Percentiles rank a stretch among this genome's conserved stretches.
Conservation (phyloP, 1,140 invertebrate genomes). For the Papilio dardanus region DNA sequence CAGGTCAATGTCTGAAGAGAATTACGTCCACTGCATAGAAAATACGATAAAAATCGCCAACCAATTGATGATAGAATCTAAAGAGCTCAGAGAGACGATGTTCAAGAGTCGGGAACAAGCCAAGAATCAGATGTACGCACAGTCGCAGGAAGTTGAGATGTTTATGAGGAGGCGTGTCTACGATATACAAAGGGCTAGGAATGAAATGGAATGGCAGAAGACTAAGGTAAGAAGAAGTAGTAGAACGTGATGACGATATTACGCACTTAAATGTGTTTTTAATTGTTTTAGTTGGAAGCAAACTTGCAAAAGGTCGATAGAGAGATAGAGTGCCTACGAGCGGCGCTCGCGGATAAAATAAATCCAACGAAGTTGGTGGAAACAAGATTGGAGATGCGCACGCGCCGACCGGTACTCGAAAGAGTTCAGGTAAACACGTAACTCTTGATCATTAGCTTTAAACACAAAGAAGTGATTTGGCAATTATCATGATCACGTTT, state of each 20-base stretch:
- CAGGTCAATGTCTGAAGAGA: constrained; percentile 87
- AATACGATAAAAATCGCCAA: constrained; percentile 90
- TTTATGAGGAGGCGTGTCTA: constrained; percentile 91
- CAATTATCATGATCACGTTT: background rate
- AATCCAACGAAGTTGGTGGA: constrained; percentile 89
- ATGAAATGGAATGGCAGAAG: constrained; percentile 95
- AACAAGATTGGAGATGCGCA: constrained; percentile 88
- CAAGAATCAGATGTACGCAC: constrained; percentile 90
- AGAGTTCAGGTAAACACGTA: constrained; percentile 66
- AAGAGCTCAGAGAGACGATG: constrained; percentile 89
- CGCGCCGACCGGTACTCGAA: constrained; percentile 80
- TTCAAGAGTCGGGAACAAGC: constrained; percentile 89
- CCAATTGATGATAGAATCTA: constrained; percentile 89
- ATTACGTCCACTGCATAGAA: constrained; percentile 91
- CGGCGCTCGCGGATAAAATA: constrained; percentile 86
- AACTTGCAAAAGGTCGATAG: constrained; percentile 89
- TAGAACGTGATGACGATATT: no score
- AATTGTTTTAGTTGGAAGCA: constrained; percentile 59
- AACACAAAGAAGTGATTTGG: background rate
- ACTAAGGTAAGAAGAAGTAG: constrained; percentile 84
- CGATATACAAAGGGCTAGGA: constrained; percentile 91
- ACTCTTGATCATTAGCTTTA: background rate
- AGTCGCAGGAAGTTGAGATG: constrained; percentile 92
- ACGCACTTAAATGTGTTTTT: background rate
- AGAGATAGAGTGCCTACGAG: constrained; percentile 87